phyloP scores from a whole-genome alignment of 2,888 invertebrate species.

The Rhyacophila evoluta region DNA sequence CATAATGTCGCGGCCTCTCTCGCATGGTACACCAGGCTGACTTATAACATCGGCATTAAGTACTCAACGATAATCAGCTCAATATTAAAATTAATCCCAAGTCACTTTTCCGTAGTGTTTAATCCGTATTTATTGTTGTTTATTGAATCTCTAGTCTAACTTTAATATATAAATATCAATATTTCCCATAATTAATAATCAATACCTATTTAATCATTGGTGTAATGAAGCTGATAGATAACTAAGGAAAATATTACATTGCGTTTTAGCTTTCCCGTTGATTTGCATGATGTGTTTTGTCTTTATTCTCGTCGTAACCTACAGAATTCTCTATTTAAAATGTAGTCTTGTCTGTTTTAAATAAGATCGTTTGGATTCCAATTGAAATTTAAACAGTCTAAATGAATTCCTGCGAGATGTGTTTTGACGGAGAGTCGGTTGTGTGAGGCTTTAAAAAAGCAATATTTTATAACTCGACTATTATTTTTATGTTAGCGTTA shows the following conservation, averaged over 20 bases:
- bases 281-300: background rate
- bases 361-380: background rate
- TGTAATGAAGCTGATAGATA: slow-evolving; percentile 32
- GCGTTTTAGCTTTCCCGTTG: slow-evolving; percentile 2
- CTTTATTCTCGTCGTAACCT: background rate
- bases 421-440: slow-evolving; percentile 51
- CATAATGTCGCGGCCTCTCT: slow-evolving; percentile 41
- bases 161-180: slow-evolving; percentile 25
- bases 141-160: slow-evolving; percentile 23
- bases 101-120: slow-evolving; percentile 22
- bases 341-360: too few species aligned
- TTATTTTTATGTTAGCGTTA: slow-evolving; percentile 49
- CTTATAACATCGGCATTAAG: slow-evolving; percentile 14
- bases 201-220: slow-evolving; percentile 25
- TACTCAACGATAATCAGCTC: slow-evolving; percentile 24
- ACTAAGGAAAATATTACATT: background rate
- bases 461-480: slow-evolving; percentile 49
- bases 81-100: slow-evolving; percentile 4
- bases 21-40: slow-evolving; percentile 28
- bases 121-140: slow-evolving; percentile 20
- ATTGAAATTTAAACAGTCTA: slow-evolving; percentile 24
- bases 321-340: too few species aligned
- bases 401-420: slow-evolving; percentile 39
- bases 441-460: slow-evolving; percentile 54
- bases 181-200: slow-evolving; percentile 26